A percentile compares a stretch with the other conserved stretches of the same genome.
These are phyloP conservation scores for Cricetomys ansorgei DNA, from an alignment of 2,113 vertebrate species.

Conservation along the genomic window DNA sequence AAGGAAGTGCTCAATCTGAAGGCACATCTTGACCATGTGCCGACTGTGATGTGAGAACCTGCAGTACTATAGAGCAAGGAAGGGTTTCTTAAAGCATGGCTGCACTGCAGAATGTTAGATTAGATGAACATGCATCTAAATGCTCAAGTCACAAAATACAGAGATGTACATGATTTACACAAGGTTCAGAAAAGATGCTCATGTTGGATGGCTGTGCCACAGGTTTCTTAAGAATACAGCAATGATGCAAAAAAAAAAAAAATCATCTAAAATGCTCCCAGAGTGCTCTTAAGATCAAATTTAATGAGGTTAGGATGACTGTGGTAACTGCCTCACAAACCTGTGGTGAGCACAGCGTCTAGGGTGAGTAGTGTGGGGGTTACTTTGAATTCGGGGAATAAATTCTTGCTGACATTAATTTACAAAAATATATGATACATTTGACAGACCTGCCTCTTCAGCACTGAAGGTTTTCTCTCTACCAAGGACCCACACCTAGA, in stretches of 20 bases:
- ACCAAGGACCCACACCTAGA: background rate
- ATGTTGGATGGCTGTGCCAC: background rate
- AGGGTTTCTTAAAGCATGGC: background rate
- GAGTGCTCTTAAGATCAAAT: background rate
- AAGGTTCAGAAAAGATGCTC: background rate
- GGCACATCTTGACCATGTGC: background rate
- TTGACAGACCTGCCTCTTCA: background rate
- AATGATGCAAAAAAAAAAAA: background rate
- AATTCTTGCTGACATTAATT: background rate
- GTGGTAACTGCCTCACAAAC: background rate
- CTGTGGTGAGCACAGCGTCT: background rate
- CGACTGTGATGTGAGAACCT: background rate
- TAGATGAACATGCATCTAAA: background rate
- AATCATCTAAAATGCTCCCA: background rate
- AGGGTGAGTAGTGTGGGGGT: background rate
- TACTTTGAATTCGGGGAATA: background rate
- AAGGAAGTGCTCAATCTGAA: background rate
- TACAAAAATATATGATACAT: background rate
- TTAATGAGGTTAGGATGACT: background rate
- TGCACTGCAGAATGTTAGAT: background rate
- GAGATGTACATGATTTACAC: background rate
- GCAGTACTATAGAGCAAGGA: background rate
- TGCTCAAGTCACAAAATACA: background rate
- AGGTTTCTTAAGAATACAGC: background rate
- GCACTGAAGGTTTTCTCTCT: background rate